These are phyloP conservation scores for Steinernema feltiae DNA, from an alignment of 1,140 invertebrate species.

Conservation along the genomic window DNA sequence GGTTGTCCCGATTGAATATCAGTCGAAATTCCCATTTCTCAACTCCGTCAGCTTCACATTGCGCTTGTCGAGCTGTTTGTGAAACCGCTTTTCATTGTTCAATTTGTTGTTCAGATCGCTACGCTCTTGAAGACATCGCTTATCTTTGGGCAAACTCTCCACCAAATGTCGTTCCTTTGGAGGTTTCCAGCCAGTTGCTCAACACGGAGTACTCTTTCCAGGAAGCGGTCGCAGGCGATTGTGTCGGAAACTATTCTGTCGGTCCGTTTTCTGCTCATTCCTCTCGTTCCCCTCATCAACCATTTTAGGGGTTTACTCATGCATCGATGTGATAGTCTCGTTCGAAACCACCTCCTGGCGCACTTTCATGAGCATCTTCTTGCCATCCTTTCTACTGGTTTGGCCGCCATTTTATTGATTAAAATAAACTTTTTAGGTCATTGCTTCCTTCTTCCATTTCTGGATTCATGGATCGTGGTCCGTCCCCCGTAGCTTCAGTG, in stretches of 20 bases:
- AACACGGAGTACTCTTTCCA: conserved; percentile 37
- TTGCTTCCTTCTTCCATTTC: conserved; percentile 51
- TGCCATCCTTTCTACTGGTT: conserved; percentile 46
- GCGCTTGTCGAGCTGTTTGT: conserved; percentile 41
- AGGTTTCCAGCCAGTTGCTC: conserved; percentile 45
- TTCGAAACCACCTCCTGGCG: conserved; percentile 30
- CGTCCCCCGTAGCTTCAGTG: conserved; percentile 49
- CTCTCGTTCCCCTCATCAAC: background rate
- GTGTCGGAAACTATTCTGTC: conserved; percentile 49
- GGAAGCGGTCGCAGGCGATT: conserved; percentile 49
- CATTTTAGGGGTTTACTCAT: conserved; percentile 42
- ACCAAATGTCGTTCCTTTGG: conserved; percentile 48
- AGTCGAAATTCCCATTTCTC: conserved; percentile 36
- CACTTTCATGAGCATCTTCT: conserved; percentile 35
- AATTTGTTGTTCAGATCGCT: conserved; percentile 38
- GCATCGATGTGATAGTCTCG: conserved; percentile 44
- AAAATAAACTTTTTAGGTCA: conserved; percentile 28
- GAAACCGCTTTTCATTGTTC: conserved; percentile 3
- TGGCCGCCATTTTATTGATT: background rate
- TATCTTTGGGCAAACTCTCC: conserved; percentile 57
- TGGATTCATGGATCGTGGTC: conserved; percentile 54
- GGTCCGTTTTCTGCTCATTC: conserved; percentile 20
- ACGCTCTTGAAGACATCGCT: conserved; percentile 51
- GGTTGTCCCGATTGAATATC: conserved; percentile 34
- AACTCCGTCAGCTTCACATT: conserved; percentile 36